Conservation (phyloP, 2,113 vertebrate species). For the Megaceryle torquata region DNA sequence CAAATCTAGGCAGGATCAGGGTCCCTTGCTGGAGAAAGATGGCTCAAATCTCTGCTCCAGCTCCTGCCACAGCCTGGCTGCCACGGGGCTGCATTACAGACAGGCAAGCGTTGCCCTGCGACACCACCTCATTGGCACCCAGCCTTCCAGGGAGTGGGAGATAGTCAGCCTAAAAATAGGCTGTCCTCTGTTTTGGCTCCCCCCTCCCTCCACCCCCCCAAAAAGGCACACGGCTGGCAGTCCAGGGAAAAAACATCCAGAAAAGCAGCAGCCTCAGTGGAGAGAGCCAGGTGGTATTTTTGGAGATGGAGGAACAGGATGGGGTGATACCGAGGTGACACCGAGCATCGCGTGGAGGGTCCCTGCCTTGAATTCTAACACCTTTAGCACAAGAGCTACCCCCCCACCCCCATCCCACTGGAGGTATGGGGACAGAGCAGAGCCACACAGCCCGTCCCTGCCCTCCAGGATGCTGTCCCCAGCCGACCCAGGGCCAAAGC, state of each 20-base stretch:
- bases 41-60: neutral
- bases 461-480: neutral
- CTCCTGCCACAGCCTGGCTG: neutral
- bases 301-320: neutral
- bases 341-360: fast-evolving
- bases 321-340: neutral
- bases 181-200: slow-evolving; percentile 14
- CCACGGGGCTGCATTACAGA: fast-evolving
- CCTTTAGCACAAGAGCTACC: neutral
- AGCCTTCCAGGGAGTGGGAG: slow-evolving; percentile 56
- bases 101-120: neutral
- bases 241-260: neutral
- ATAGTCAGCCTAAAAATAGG: slow-evolving; percentile 60
- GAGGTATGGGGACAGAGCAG: neutral
- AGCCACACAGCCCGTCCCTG: neutral
- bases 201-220: neutral
- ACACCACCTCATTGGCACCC: slow-evolving; percentile 34
- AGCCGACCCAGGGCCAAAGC: neutral
- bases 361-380: neutral
- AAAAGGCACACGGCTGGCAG: neutral
- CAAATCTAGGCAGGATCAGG: neutral
- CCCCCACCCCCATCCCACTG: fast-evolving
- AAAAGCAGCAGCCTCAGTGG: neutral
- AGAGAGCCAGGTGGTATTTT: fast-evolving
- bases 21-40: neutral